Base-by-base conservation (phyloP, 2,888 invertebrate genomes). In the Cosmopolites sordidus region DNA sequence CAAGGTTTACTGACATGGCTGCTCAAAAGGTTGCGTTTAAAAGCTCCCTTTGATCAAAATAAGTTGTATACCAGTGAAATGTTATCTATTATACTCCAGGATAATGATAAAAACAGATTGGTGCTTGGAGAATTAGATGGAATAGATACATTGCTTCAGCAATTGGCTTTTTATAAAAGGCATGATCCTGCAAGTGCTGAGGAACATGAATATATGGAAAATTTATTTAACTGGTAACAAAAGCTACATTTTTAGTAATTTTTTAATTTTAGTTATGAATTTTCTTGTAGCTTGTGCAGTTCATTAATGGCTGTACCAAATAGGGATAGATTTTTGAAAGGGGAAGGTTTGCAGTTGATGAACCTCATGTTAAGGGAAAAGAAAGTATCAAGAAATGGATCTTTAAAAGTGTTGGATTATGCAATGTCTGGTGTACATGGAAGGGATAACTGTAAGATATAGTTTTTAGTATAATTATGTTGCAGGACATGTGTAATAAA, bases 151-250 rank as follows among this genome's bases (percentile, higher is more conserved):
- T 75, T 99, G 41, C 77, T 99, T 8, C 96, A 97, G 74, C 98
- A 96, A 70, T 77, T 97, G 58, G 95, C 96, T 63, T 87, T 87
- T 66, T 97, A 94, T 76, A 97, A 97, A 74, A 80, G 94, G 12
- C 94, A 96, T 69, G 96, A 97, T 76, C 97, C 97, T 0, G 79
- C 80, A 47, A 86, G 87, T 48, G 84, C 86, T 1, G 98, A 98
- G 73, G 99, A 99, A 72, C 88, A 92, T 66, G 99, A 99, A 75
- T 88, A 93, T 67, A 98, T 99, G 98, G 98, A 99, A 75, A 99
- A 99, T 75, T 79, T 99, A 62, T 99, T 99, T 72, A 92, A 98
- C 74, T 86, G 90, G 58, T 58, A 41, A 27, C 2, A n/a, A 16
- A 3, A 22, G 22, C 22, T 42, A 30, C 14, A 27, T 16, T 18